These are phyloP conservation scores for Poeciliopsis turneri DNA, from an alignment of 2,797 vertebrate species.

Conservation along the genomic window DNA sequence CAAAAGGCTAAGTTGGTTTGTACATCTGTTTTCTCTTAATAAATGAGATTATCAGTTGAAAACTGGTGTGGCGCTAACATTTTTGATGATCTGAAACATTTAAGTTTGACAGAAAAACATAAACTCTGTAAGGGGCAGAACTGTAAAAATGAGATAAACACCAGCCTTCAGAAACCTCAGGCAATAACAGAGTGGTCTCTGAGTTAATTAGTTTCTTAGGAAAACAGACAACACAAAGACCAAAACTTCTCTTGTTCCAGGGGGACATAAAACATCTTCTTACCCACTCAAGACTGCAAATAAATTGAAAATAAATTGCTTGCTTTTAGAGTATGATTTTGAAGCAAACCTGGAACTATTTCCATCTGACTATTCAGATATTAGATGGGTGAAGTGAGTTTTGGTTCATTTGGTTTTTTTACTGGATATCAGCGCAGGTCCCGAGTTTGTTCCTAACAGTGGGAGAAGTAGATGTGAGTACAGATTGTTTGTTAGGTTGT, in stretches of 20 bases:
- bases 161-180: background rate
- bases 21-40: background rate
- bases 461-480: background rate
- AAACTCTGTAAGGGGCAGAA: background rate
- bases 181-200: background rate
- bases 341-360: background rate
- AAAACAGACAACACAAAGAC: background rate
- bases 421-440: background rate
- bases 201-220: conserved; percentile 5
- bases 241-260: background rate
- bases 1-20: background rate
- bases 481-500: background rate
- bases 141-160: background rate
- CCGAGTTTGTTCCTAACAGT: background rate
- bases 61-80: too few relatives aligned
- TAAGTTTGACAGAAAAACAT: background rate
- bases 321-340: background rate
- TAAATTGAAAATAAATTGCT: background rate
- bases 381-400: background rate
- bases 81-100: background rate
- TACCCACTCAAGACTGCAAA: background rate
- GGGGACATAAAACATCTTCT: background rate
- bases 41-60: background rate
- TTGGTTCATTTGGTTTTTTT: background rate
- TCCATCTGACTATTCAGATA: background rate